phyloP scores from a whole-genome alignment of 2,888 invertebrate genomes.

The Bimastos eiseni region DNA sequence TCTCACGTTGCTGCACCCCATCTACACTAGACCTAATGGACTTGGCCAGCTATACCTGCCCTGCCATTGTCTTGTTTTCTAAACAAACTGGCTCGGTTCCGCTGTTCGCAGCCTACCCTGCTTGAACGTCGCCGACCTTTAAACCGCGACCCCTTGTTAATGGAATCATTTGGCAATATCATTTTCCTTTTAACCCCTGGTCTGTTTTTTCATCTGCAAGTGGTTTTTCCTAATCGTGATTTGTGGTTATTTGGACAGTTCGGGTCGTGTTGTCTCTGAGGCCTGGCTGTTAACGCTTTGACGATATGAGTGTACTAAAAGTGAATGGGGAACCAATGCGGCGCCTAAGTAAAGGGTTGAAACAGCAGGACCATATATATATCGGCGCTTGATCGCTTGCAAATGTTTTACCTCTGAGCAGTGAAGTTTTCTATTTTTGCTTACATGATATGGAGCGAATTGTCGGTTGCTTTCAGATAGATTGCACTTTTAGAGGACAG shows the following conservation, averaged over 20 bases:
- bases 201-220: constrained; percentile 13
- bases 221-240: background rate
- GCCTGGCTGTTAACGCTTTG: background rate
- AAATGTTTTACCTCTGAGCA: background rate
- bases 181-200: background rate
- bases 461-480: background rate
- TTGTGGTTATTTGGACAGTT: background rate
- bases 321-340: too few relatives aligned
- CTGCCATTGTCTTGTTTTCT: constrained; percentile 1
- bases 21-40: constrained; percentile 1
- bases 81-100: background rate
- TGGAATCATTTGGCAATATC: background rate
- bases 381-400: background rate
- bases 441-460: background rate
- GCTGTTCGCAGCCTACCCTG: background rate
- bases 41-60: background rate
- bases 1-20: background rate
- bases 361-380: too few relatives aligned
- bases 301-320: too few relatives aligned
- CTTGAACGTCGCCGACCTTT: background rate
- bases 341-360: background rate
- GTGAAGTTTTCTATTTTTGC: background rate
- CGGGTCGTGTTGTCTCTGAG: background rate
- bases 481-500: too few relatives aligned
- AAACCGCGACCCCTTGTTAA: background rate